These are phyloP conservation scores for Artemisiospiza belli DNA, from an alignment of 2,113 vertebrate species.

Conservation along the genomic window DNA sequence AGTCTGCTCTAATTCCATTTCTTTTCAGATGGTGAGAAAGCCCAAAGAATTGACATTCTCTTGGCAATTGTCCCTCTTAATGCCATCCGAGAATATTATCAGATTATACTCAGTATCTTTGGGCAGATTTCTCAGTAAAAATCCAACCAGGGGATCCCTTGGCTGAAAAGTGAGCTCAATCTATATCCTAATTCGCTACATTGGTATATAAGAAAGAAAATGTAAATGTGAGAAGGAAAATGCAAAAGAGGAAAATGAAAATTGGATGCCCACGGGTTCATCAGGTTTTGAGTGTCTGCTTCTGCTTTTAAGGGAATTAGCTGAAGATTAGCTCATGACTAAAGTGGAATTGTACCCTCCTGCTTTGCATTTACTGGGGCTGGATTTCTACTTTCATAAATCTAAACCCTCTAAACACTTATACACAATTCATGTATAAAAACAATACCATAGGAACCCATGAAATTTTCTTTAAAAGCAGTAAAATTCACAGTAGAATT, in stretches of 20 bases:
- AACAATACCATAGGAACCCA: not conserved
- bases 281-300: not conserved
- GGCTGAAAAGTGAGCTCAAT: not conserved
- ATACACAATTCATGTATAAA: not conserved
- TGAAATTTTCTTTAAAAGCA: not conserved
- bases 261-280: not conserved
- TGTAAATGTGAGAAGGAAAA: not conserved
- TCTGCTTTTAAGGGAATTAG: constrained; percentile 22
- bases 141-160: not conserved
- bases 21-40: constrained; percentile 51
- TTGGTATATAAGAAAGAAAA: not conserved
- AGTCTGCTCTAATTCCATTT: not conserved
- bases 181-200: not conserved
- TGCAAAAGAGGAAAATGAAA: constrained; percentile 1
- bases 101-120: not conserved
- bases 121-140: constrained; percentile 7
- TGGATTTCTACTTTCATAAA: not conserved
- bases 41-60: constrained; percentile 36
- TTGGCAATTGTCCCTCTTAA: constrained; percentile 36
- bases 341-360: not conserved
- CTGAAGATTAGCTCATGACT: constrained; percentile 1
- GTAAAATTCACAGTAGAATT: not conserved
- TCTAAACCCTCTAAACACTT: not conserved
- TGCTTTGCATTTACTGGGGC: not conserved
- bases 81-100: not conserved